phyloP scores from a whole-genome alignment of 2,888 invertebrate genomes.

The Microplitis manilae region DNA sequence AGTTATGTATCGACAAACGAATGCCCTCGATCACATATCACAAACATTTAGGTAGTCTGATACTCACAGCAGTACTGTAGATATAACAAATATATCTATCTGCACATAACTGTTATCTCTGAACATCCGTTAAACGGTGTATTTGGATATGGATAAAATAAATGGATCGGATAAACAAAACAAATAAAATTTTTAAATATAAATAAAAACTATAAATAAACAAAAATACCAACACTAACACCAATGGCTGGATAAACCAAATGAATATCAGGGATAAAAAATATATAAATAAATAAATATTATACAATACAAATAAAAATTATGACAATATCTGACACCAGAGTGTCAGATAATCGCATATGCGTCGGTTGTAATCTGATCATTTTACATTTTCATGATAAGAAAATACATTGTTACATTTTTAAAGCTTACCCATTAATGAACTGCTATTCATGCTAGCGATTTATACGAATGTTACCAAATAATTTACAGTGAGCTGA shows the following conservation, averaged over 20 bases:
- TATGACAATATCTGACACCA: constrained; percentile 26
- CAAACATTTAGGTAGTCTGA: constrained; percentile 45
- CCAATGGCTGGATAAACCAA: constrained; percentile 19
- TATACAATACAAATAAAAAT: constrained; percentile 11
- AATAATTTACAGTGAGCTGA: background rate
- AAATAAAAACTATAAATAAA: constrained; percentile 18
- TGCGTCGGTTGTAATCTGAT: constrained; percentile 40
- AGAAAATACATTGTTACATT: background rate
- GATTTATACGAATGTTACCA: background rate
- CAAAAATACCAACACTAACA: constrained; percentile 14
- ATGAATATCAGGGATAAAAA: constrained; percentile 8
- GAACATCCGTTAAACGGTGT: constrained; percentile 53
- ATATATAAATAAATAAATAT: constrained; percentile 26
- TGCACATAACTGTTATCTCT: constrained; percentile 51
- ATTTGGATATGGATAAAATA: constrained; percentile 51
- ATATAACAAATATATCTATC: constrained; percentile 53
- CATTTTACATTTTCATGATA: constrained; percentile 12
- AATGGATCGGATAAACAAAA: constrained; percentile 43
- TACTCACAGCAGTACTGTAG: constrained; percentile 47
- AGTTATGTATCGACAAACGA: constrained; percentile 42
- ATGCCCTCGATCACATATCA: constrained; percentile 51
- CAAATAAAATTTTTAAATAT: constrained; percentile 38
- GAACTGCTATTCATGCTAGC: background rate
- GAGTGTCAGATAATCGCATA: constrained; percentile 37
- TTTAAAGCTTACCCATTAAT: background rate